phyloP scores from a whole-genome alignment of 2,797 vertebrate genomes.

The Artibeus jamaicensis region DNA sequence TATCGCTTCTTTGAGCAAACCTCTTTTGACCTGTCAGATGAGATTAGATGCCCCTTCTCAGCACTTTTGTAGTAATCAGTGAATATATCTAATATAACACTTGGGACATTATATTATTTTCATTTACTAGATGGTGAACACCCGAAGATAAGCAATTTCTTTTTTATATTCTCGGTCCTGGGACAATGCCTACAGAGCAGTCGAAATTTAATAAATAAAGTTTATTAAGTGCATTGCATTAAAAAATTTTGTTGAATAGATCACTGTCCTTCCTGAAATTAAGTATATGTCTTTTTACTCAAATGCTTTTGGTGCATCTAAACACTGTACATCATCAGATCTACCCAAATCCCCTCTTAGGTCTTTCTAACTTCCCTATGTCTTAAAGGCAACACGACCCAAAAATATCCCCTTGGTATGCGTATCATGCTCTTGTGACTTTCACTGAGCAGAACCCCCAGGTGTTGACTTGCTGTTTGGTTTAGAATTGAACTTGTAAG shows the following conservation, averaged over 20 bases:
- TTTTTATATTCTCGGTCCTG: neutral
- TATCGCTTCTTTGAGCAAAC: neutral
- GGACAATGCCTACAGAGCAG: neutral
- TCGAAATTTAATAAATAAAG: conserved; percentile 25
- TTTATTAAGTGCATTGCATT: neutral
- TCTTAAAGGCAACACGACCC: neutral
- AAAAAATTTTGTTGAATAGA: neutral
- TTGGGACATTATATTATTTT: neutral
- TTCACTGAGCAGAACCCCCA: neutral
- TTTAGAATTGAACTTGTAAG: conserved; percentile 15
- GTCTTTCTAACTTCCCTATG: neutral
- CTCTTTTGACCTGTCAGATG: neutral
- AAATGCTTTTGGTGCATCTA: neutral
- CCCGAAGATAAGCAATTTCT: neutral
- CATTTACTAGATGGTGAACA: neutral
- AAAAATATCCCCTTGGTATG: neutral
- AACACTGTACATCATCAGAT: neutral
- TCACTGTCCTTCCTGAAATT: neutral
- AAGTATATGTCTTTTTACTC: neutral
- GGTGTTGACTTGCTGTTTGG: neutral
- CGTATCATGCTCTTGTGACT: neutral
- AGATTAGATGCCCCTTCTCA: neutral
- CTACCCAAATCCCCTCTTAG: neutral
- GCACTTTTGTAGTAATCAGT: neutral
- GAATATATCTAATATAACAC: neutral